These are phyloP conservation scores for Platanista minor DNA, from an alignment of 2,113 vertebrate genomes.

Conservation along the genomic window DNA sequence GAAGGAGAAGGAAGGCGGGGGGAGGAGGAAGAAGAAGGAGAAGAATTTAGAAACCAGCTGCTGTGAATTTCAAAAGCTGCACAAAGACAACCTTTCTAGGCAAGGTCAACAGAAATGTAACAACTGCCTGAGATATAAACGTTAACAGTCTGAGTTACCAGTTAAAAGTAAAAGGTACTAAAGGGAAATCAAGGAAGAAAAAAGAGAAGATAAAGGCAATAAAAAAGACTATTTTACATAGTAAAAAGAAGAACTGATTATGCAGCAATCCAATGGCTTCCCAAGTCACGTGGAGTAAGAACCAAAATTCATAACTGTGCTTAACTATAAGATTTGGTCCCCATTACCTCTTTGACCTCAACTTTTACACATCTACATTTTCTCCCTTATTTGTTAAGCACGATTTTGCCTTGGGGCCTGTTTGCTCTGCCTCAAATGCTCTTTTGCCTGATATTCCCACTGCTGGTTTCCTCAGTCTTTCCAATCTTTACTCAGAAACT, in stretches of 20 bases:
- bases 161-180: background rate
- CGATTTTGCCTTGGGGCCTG: background rate
- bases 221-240: background rate
- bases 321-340: background rate
- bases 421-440: background rate
- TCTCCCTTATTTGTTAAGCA: background rate
- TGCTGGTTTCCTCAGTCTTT: background rate
- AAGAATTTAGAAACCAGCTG: background rate
- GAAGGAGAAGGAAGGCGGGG: background rate
- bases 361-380: background rate
- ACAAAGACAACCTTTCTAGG: background rate
- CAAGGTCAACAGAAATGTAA: background rate
- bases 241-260: background rate
- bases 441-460: background rate
- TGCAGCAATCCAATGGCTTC: background rate
- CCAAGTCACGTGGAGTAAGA: background rate
- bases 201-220: background rate
- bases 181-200: background rate
- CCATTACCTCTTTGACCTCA: background rate
- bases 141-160: background rate
- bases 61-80: background rate
- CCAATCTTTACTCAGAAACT: background rate
- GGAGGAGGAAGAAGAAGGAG: background rate
- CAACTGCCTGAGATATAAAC: background rate
- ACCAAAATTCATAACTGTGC: background rate